Base-by-base conservation (phyloP, 2,888 invertebrate genomes). In the Protula sp. region DNA sequence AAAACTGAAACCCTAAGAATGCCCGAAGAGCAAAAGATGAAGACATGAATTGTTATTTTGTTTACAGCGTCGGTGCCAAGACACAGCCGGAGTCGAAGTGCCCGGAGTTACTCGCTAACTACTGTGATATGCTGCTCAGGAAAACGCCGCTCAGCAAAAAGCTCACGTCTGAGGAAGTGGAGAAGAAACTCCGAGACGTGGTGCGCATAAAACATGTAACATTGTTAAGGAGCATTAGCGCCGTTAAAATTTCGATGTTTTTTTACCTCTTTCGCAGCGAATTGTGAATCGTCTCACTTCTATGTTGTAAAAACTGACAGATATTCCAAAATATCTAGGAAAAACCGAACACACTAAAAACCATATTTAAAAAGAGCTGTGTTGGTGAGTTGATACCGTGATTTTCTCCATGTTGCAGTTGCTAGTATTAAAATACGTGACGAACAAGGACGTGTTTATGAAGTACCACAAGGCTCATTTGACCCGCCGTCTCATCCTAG, bases 361-460 rank as follows among this genome's bases (percentile, higher is more conserved):
- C n/a, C n/a, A n/a, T n/a, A n/a, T n/a, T n/a, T n/a, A n/a, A n/a
- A n/a, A n/a, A n/a, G n/a, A n/a, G n/a, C n/a, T n/a, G n/a, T n/a
- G n/a, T n/a, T n/a, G n/a, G n/a, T n/a, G n/a, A n/a, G n/a, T n/a
- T n/a, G n/a, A n/a, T n/a, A n/a, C n/a, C n/a, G n/a, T n/a, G n/a
- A n/a, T n/a, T n/a, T n/a, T 38, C 9, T 38, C 19, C 19, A 9
- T 38, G 38, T 59, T 72, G n/a, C 71, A 79, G 78, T 83, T 99
- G 67, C 84, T 99, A 79, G 95, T 99, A 67, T 85, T 99, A 67
- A 99, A 99, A 82, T 99, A 99, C 83, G 94, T 99, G 69, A 92
- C 93, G 81, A 99, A 98, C 83, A 99, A 99, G 82, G 99, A 99
- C 85, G 97, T 99, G 30, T 99, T 99, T 82, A 99, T 99, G 98